phyloP scores from a whole-genome alignment of 2,113 vertebrate genomes.

The Hippopotamus amphibius region DNA sequence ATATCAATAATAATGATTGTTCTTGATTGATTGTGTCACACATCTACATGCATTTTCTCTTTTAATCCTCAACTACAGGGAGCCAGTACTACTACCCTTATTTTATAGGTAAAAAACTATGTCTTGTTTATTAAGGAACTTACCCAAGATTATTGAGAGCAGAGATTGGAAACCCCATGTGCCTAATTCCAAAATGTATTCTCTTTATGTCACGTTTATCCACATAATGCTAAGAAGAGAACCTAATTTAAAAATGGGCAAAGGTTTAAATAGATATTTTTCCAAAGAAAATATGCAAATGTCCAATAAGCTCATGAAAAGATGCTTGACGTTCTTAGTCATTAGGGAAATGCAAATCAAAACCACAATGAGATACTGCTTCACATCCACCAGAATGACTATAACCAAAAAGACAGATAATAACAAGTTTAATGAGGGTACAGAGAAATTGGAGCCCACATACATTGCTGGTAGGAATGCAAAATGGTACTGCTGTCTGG shows the following conservation, averaged over 20 bases:
- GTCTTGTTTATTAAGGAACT: conserved; percentile 13
- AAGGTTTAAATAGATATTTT: background rate
- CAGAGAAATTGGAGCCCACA: background rate
- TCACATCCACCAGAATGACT: background rate
- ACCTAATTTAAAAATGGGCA: background rate
- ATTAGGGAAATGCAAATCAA: conserved; percentile 33
- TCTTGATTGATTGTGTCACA: background rate
- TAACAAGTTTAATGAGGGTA: background rate
- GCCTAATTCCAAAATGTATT: conserved; percentile 55
- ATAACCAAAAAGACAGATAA: background rate
- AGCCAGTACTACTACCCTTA: background rate
- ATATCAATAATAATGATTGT: background rate
- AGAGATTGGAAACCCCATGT: background rate
- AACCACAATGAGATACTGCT: conserved; percentile 17
- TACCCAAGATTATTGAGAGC: background rate
- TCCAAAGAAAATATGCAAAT: background rate
- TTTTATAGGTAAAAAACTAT: background rate
- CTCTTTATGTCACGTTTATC: conserved; percentile 12
- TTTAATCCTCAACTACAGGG: conserved; percentile 15
- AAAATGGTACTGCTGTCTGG: background rate
- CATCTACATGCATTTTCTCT: background rate
- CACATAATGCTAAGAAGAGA: background rate
- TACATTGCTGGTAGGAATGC: background rate
- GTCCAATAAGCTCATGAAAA: background rate
- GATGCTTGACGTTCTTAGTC: background rate